phyloP scores from a whole-genome alignment of 2,888 invertebrate genomes.

The Poecilobothrus nobilitatus region DNA sequence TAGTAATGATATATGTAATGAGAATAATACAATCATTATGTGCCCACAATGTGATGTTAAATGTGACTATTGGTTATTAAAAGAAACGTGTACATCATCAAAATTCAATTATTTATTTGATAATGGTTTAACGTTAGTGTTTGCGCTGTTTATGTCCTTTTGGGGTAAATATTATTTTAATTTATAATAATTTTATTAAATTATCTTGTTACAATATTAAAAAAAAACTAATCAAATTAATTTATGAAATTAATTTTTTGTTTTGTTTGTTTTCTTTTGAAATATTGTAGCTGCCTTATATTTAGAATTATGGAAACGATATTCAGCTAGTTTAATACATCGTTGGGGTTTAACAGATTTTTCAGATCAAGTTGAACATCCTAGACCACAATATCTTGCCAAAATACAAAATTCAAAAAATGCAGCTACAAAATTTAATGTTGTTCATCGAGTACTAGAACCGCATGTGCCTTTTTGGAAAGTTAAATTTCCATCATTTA shows the following conservation, averaged over 20 bases:
- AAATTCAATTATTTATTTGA: constrained; percentile 72
- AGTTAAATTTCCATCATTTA: constrained; percentile 59
- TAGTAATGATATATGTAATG: constrained; percentile 53
- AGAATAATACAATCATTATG: constrained; percentile 54
- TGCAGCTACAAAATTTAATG: constrained; percentile 45
- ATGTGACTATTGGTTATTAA: constrained; percentile 67
- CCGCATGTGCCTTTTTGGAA: constrained; percentile 71
- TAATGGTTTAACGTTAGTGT: constrained; percentile 68
- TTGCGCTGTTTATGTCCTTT: constrained; percentile 73
- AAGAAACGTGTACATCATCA: constrained; percentile 62
- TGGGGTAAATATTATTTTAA: constrained; percentile 49
- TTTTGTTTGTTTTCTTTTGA: constrained; percentile 11
- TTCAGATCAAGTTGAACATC: constrained; percentile 64
- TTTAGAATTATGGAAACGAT: constrained; percentile 76
- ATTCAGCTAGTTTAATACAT: constrained; percentile 68
- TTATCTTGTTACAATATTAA: no score
- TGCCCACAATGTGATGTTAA: constrained; percentile 71
- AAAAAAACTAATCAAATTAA: no score
- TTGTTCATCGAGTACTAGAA: constrained; percentile 53
- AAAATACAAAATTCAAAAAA: constrained; percentile 49
- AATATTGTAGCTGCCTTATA: constrained; percentile 53
- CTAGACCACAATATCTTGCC: constrained; percentile 65
- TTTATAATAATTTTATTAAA: no score
- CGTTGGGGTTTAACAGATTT: constrained; percentile 74
- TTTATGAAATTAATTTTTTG: no score